Percentiles rank a stretch among this genome's conserved stretches.
Conservation (phyloP, 2,113 vertebrate species). For the Caracal caracal region DNA sequence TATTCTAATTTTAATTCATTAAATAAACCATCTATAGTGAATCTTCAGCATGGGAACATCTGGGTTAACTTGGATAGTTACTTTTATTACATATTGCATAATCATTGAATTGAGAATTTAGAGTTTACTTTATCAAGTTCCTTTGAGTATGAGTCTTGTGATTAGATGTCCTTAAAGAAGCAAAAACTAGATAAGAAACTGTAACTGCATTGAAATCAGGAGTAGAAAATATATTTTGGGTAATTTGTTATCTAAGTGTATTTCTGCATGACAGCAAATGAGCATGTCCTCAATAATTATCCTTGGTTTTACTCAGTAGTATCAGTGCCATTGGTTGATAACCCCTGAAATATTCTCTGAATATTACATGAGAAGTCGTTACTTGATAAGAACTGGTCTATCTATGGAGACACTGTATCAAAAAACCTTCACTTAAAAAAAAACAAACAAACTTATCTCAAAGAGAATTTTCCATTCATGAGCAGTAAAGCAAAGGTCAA, state of each 20-base stretch:
- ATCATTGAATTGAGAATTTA: background rate
- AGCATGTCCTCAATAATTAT: background rate
- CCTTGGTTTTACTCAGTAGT: background rate
- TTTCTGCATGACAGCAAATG: background rate
- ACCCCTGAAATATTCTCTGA: background rate
- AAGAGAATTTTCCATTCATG: conserved; percentile 43
- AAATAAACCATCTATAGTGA: background rate
- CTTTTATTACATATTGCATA: background rate
- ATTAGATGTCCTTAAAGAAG: conserved; percentile 32
- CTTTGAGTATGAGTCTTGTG: background rate
- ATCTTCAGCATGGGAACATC: background rate
- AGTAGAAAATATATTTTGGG: background rate
- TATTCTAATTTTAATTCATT: background rate
- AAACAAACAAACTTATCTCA: background rate
- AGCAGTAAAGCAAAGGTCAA: background rate
- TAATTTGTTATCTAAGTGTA: background rate
- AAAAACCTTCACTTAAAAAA: background rate
- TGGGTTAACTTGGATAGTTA: background rate
- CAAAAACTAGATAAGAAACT: background rate
- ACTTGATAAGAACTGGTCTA: background rate
- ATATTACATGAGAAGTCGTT: background rate
- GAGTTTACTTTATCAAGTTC: background rate
- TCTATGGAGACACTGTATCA: background rate
- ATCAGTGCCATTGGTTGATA: background rate
- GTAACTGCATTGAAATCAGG: background rate